Base-by-base conservation (phyloP, 2,888 invertebrate genomes). In the Micoletzkya japonica region DNA sequence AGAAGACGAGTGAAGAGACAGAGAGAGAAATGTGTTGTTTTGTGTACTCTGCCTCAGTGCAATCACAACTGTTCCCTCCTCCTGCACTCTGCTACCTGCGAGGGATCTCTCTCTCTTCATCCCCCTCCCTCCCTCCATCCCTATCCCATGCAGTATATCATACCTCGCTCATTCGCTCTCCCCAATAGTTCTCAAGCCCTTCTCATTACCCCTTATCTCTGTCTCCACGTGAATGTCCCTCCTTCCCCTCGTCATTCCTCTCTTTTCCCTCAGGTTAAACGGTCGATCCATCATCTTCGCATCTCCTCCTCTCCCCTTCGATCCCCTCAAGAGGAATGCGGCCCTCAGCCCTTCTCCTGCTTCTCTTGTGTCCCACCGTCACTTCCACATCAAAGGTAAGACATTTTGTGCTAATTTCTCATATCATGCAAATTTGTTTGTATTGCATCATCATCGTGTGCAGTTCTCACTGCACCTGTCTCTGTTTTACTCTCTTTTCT, bases 41-140 rank as follows among this genome's bases (percentile, higher is more conserved):
- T n/a, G n/a, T n/a, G n/a, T n/a, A n/a, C n/a, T n/a, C n/a, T n/a
- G n/a, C n/a, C n/a, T n/a, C n/a, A n/a, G n/a, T n/a, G n/a, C n/a
- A n/a, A n/a, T n/a, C n/a, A n/a, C n/a, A n/a, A n/a, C n/a, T n/a
- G n/a, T n/a, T n/a, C n/a, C n/a, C n/a, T n/a, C n/a, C n/a, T n/a
- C n/a, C n/a, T n/a, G n/a, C n/a, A n/a, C n/a, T n/a, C n/a, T n/a
- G n/a, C n/a, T n/a, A n/a, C n/a, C n/a, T n/a, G n/a, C n/a, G n/a
- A n/a, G n/a, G n/a, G n/a, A n/a, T 52, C 52, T 52, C 52, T 52
- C 52, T 52, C 52, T 52, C 52, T 36, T 24, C n/a, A 44, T 61
- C 49, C 28, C 30, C 50, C 63, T 6, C 63, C 4, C 26, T 34
- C 58, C 4, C 34, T 44, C 60, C 26, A 28, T 52, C 52, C 24